phyloP scores from a whole-genome alignment of 2,888 invertebrate genomes.

The Hemistola chrysoprasaria region DNA sequence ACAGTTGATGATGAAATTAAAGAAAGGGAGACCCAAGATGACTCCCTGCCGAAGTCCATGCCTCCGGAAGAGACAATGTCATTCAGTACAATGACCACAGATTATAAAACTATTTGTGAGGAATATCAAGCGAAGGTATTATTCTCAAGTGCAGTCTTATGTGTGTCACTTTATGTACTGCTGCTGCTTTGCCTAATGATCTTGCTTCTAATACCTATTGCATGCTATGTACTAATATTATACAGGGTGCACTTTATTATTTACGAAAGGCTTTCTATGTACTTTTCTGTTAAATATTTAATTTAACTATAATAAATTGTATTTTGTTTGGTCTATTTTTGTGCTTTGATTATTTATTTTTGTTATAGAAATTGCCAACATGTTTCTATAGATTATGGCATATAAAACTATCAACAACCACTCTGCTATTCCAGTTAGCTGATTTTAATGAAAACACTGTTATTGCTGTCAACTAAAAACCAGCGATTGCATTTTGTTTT shows the following conservation, averaged over 20 bases:
- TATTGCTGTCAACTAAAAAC: no score
- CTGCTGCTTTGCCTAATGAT: slow-evolving; percentile 31
- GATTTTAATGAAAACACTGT: no score
- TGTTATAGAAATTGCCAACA: background rate
- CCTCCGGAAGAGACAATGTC: slow-evolving; percentile 64
- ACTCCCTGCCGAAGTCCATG: slow-evolving; percentile 58
- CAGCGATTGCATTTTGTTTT: no score
- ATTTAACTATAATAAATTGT: slow-evolving; percentile 2
- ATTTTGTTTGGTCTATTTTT: background rate
- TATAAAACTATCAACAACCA: no score
- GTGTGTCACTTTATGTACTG: slow-evolving; percentile 25
- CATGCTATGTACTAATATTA: slow-evolving; percentile 38
- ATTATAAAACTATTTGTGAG: slow-evolving; percentile 87
- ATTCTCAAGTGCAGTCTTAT: slow-evolving; percentile 32
- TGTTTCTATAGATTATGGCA: no score
- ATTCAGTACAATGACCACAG: slow-evolving; percentile 84
- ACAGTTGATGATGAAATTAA: slow-evolving; percentile 55
- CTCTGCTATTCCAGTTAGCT: no score
- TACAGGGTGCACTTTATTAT: slow-evolving; percentile 27
- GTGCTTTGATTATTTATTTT: slow-evolving; percentile 5
- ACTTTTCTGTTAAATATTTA: slow-evolving; percentile 1
- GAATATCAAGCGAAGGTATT: slow-evolving; percentile 86
- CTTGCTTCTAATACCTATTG: slow-evolving; percentile 43
- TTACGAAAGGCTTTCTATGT: slow-evolving; percentile 8
- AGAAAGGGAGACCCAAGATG: slow-evolving; percentile 47